A percentile compares a stretch with the other conserved stretches of the same genome.
Conservation (phyloP, 2,888 invertebrate genomes). For the Sphinx pinastri region DNA sequence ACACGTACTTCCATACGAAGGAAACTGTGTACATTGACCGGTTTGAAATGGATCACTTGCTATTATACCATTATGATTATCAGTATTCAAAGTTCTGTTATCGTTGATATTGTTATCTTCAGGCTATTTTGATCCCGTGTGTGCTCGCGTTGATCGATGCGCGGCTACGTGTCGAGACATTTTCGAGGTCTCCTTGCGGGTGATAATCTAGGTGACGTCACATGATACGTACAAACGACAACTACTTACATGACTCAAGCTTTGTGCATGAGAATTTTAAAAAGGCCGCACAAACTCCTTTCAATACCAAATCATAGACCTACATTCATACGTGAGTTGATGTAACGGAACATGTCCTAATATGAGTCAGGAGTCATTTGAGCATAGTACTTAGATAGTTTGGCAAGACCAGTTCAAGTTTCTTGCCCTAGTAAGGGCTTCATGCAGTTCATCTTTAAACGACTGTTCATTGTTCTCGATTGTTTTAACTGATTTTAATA, state of each 20-base stretch:
- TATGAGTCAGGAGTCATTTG: not conserved
- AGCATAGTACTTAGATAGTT: not conserved
- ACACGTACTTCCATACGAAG: not conserved
- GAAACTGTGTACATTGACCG: not conserved
- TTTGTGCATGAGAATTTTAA: slow-evolving; percentile 35
- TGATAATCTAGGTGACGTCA: slow-evolving; percentile 49
- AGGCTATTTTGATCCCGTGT: slow-evolving; percentile 53
- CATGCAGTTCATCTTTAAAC: no score
- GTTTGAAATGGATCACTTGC: not conserved
- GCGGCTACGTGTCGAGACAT: slow-evolving; percentile 40
- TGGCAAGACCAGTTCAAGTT: not conserved
- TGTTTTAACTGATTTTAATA: no score
- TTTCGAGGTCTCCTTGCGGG: slow-evolving; percentile 47
- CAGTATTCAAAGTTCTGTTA: slow-evolving; percentile 27
- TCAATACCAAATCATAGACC: slow-evolving; percentile 12
- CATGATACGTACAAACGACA: slow-evolving; percentile 35
- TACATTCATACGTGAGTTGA: no score
- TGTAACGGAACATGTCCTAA: not conserved
- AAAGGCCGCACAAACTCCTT: slow-evolving; percentile 17
- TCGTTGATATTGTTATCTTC: slow-evolving; percentile 42
- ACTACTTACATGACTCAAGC: slow-evolving; percentile 42
- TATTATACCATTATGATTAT: slow-evolving; percentile 30
- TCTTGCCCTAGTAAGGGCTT: not conserved
- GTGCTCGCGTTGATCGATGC: slow-evolving; percentile 63
- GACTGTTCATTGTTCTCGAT: no score